These are phyloP conservation scores for Sitobion miscanthi DNA, from an alignment of 1,140 invertebrate species.

Conservation along the genomic window DNA sequence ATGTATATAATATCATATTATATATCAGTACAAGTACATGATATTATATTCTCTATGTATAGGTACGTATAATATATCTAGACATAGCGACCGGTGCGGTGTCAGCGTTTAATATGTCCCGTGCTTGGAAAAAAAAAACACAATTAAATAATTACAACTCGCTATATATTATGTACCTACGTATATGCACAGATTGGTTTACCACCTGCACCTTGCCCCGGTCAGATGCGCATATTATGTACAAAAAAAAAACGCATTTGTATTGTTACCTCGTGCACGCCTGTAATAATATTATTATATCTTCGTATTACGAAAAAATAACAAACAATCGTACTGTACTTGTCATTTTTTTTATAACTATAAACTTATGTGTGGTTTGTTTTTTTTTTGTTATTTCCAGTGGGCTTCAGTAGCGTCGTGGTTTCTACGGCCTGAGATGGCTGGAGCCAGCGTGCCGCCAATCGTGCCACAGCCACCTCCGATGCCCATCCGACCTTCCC, in stretches of 20 bases:
- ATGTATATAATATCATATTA: neutral
- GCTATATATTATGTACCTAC: neutral
- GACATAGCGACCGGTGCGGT: neutral
- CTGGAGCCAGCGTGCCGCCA: slow-evolving; percentile 56
- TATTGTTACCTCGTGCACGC: neutral
- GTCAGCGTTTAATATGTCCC: neutral
- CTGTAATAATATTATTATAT: too few relatives aligned
- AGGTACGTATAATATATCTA: neutral
- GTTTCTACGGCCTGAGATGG: slow-evolving; percentile 64
- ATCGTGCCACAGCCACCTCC: slow-evolving; percentile 57
- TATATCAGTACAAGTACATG: neutral
- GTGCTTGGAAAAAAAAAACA: neutral
- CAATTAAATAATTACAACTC: neutral
- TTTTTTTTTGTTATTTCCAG: slow-evolving; percentile 62
- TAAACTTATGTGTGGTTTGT: neutral
- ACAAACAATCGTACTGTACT: neutral
- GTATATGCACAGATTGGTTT: neutral
- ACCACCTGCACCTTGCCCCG: neutral
- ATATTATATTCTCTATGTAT: neutral
- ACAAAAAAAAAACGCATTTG: neutral
- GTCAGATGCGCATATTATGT: neutral
- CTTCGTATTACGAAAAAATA: too few relatives aligned
- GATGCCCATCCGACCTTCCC: slow-evolving; percentile 57
- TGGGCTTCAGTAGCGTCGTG: slow-evolving; percentile 66
- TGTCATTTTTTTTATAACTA: neutral